These are phyloP conservation scores for Liopterus haemorrhoidalis DNA, from an alignment of 2,888 invertebrate genomes.

Conservation along the genomic window DNA sequence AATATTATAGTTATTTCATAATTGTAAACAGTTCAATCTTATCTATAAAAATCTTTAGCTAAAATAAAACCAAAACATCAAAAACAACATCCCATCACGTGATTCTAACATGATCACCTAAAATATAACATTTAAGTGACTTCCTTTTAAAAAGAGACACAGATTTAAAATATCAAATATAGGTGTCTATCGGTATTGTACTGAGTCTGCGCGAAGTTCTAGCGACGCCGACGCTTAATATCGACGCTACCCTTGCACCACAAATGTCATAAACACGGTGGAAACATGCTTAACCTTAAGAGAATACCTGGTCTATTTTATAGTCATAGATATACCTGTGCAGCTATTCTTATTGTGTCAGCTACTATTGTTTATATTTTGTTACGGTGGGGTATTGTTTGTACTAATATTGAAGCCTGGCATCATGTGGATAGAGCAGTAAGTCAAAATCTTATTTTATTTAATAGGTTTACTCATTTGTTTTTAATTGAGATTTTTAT, in stretches of 20 bases:
- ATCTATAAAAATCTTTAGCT: too few relatives aligned
- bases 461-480: background rate
- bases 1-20: too few relatives aligned
- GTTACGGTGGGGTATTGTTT: slow-evolving; percentile 54
- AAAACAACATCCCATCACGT: too few relatives aligned
- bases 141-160: too few relatives aligned
- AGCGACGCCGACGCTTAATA: slow-evolving; percentile 4
- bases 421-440: slow-evolving; percentile 53
- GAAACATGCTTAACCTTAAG: slow-evolving; percentile 24
- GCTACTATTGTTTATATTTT: slow-evolving; percentile 47
- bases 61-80: too few relatives aligned
- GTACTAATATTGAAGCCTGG: slow-evolving; percentile 54
- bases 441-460: too few relatives aligned
- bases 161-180: too few relatives aligned
- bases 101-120: too few relatives aligned
- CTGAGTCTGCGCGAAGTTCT: slow-evolving; percentile 9
- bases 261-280: background rate
- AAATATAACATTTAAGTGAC: too few relatives aligned
- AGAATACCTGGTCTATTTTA: slow-evolving; percentile 41
- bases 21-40: too few relatives aligned
- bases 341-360: slow-evolving; percentile 41
- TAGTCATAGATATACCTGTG: slow-evolving; percentile 38
- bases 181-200: background rate
- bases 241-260: too few relatives aligned
- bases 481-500: too few relatives aligned